Conservation (phyloP, 2,888 invertebrate species). For the Eilema caniola region DNA sequence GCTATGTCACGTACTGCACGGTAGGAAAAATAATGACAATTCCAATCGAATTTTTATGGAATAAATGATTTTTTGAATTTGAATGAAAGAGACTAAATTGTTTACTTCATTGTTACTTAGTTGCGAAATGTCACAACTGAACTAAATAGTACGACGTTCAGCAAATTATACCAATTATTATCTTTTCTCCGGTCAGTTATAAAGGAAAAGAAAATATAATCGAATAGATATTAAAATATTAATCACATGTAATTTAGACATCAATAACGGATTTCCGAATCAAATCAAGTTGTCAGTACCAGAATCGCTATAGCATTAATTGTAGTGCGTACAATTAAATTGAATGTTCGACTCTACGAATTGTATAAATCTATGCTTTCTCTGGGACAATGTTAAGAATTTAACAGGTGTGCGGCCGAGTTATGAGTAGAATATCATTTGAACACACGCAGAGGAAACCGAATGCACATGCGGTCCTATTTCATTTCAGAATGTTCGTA, state of each 20-base stretch:
- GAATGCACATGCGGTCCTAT: not conserved
- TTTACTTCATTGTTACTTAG: not conserved
- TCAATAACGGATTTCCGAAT: not conserved
- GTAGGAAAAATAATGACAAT: too few relatives aligned
- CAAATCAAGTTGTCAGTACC: not conserved
- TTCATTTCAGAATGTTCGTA: not conserved
- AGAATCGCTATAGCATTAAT: not conserved
- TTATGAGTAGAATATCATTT: conserved; percentile 10
- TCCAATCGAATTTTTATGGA: too few relatives aligned
- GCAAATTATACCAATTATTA: not conserved
- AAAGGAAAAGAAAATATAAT: not conserved
- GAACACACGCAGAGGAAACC: not conserved
- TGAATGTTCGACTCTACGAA: conserved; percentile 15
- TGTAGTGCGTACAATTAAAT: not conserved
- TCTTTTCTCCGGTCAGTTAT: not conserved
- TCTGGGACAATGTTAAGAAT: conserved; percentile 56
- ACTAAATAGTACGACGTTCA: not conserved
- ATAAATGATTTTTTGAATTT: too few relatives aligned
- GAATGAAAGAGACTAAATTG: not conserved
- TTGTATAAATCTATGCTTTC: conserved; percentile 46
- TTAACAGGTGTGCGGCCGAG: conserved; percentile 43
- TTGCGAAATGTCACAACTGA: not conserved
- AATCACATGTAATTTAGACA: not conserved
- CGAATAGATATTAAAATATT: not conserved
- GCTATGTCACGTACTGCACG: too few relatives aligned